phyloP scores from a whole-genome alignment of 2,797 vertebrate species.

The Chelon labrosus region DNA sequence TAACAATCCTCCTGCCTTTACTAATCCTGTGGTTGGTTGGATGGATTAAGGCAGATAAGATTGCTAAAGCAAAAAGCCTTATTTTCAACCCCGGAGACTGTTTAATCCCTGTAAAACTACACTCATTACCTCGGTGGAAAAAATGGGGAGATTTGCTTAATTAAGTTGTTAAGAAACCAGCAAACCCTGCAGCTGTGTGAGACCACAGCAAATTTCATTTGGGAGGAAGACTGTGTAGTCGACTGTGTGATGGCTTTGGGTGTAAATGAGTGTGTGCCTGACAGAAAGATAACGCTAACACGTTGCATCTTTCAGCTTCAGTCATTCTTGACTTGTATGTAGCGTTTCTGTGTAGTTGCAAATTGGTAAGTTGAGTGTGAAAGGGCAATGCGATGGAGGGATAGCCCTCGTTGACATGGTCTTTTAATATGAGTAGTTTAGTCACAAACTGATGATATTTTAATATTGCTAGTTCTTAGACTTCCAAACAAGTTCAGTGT shows the following conservation, averaged over 20 bases:
- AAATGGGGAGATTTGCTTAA: constrained; percentile 79
- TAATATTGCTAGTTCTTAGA: no score
- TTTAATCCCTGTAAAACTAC: constrained; percentile 79
- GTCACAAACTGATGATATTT: no score
- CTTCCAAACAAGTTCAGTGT: no score
- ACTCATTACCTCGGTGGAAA: constrained; percentile 71
- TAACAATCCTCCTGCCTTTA: constrained; percentile 17
- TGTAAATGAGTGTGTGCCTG: neutral
- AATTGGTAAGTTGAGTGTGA: constrained; percentile 18
- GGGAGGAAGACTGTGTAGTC: constrained; percentile 36
- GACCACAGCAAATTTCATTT: constrained; percentile 61
- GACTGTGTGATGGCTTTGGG: constrained; percentile 28
- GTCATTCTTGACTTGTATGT: constrained; percentile 32
- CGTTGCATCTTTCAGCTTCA: constrained; percentile 11
- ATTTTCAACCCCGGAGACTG: constrained; percentile 62
- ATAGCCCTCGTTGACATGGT: neutral
- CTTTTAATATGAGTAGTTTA: no score
- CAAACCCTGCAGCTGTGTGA: constrained; percentile 75
- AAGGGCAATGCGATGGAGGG: constrained; percentile 2
- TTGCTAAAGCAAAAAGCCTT: constrained; percentile 50
- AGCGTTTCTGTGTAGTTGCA: constrained; percentile 13
- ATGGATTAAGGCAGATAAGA: constrained; percentile 62
- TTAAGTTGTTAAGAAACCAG: constrained; percentile 79
- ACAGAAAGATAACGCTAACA: constrained; percentile 23
- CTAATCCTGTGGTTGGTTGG: constrained; percentile 49